Evolutionary conservation across 2,797 vertebrate genomes (phyloP), one percentile per base, ranked within the genome.

Genomic region (Diplodus sargus): DNA sequence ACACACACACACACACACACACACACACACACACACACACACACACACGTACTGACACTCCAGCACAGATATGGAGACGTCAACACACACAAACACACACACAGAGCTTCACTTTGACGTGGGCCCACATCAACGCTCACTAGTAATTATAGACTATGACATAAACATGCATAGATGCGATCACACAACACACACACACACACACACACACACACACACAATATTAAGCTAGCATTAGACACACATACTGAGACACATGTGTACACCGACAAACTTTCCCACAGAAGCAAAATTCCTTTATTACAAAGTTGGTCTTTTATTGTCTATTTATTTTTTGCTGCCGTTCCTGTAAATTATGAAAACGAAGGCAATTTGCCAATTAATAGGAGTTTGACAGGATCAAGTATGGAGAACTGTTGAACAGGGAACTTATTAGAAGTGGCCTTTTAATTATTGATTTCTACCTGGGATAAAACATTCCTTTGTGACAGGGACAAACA

Each of bases 61-160:
- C 20, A 51, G 25, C 23, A 62, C 68, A 57, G 47, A 56, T 9
- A 56, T 17, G 3, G 25, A 56, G 18, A 20, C 49, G 7, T n/a
- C 49, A 51, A 54, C 52, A 25, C 25, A 25, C 25, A 25, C 25
- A 25, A 25, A 71, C 71, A 70, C 76, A 65, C 60, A 30, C 22
- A 20, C 60, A 58, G 53, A 85, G 17, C 62, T 65, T 70, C 70
- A 74, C 77, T 62, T 47, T 78, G 70, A 85, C 42, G 7, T 42
- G 43, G 79, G 30, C 70, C n/a, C 57, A 79, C 72, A 77, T 89
- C 79, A 80, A 17, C 59, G n/a, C 70, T 83, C 75, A 73, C 43
- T 4, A 64, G 17, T 34, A 61, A 78, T 88, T 83, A 88, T 58
- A 71, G 56, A 43, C 59, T 54, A 53, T 79, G 76, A 82, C 77